These are phyloP conservation scores for Xiphophorus birchmanni DNA, from an alignment of 2,797 vertebrate genomes.

Conservation along the genomic window DNA sequence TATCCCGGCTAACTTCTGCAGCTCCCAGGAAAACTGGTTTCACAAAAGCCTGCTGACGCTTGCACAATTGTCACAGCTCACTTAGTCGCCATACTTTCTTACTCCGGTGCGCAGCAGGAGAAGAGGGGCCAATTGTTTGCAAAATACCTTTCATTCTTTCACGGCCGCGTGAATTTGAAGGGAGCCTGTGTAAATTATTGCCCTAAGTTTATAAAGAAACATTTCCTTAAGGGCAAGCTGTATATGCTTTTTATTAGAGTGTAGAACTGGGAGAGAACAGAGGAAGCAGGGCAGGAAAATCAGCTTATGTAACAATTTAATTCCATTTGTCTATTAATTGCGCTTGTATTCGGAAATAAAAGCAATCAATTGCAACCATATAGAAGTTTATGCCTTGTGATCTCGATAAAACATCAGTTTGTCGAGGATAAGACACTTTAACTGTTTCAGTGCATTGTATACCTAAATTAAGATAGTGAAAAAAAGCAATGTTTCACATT, in stretches of 20 bases:
- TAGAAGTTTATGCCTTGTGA: not conserved
- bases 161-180: conserved; percentile 58
- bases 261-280: not conserved
- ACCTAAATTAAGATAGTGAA: not conserved
- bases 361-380: not conserved
- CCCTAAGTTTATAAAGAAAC: conserved; percentile 59
- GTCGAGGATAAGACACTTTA: not conserved
- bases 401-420: not conserved
- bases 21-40: conserved; percentile 55
- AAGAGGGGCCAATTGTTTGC: conserved; percentile 68
- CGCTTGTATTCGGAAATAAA: not conserved
- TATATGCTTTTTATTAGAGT: conserved; percentile 43
- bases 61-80: conserved; percentile 70
- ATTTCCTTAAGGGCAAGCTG: conserved; percentile 57
- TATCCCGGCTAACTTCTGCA: conserved; percentile 75
- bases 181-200: conserved; percentile 63
- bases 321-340: not conserved
- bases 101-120: conserved; percentile 52
- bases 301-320: not conserved
- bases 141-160: conserved; percentile 73
- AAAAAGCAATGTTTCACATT: too few species aligned
- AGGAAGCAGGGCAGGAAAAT: not conserved
- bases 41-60: conserved; percentile 68
- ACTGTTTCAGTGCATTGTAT: not conserved
- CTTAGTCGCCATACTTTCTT: conserved; percentile 59